Base-by-base conservation (phyloP, 2,113 vertebrate species). In the Elanoides forficatus region DNA sequence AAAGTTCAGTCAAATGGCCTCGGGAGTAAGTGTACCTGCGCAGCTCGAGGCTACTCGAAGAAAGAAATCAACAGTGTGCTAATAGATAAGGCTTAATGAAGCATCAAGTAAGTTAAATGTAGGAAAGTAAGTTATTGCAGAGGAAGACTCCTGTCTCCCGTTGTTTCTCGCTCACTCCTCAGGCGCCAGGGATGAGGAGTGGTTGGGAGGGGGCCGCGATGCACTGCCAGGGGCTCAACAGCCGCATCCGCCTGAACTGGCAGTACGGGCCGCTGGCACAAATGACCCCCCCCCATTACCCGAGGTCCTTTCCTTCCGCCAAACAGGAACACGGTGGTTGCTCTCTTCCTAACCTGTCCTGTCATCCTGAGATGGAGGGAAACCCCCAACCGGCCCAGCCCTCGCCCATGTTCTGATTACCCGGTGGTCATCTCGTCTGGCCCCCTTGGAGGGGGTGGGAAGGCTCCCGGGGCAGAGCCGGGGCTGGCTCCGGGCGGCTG, bases 371-470 rank as follows among this genome's bases (percentile, higher is more conserved):
- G n/a, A 48, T 3, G 16, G 56, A 53, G 36, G 48, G 48, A 29
- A 73, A 52, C 32, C 26, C 26, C 22, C 63, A 52, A 5, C 1
- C 19, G 29, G 17, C n/a, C 50, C 60, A 30, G 36, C 67, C 56
- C 52, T 27, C 4, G 4, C 52, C 42, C 59, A 30, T 34, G 19
- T 50, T 40, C 38, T 55, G 45, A 13, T 4, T 36, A 62, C 40
- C 21, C 1, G 0, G 18, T 26, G 85, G 10, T 34, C 23, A 4
- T 26, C 45, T 30, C 5, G 19, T 19, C 36, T 32, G 1, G 45
- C 22, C 43, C 42, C 30, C 30, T 38, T 27, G 53, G 45, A 34
- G 23, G 32, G 22, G 32, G 6, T 3, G 12, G 38, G 50, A 55
- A 52, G 10, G 36, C 55, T 70, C n/a, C 32, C 8, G 25, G 52